phyloP scores from a whole-genome alignment of 2,113 vertebrate species.

The Chaetura pelagica region DNA sequence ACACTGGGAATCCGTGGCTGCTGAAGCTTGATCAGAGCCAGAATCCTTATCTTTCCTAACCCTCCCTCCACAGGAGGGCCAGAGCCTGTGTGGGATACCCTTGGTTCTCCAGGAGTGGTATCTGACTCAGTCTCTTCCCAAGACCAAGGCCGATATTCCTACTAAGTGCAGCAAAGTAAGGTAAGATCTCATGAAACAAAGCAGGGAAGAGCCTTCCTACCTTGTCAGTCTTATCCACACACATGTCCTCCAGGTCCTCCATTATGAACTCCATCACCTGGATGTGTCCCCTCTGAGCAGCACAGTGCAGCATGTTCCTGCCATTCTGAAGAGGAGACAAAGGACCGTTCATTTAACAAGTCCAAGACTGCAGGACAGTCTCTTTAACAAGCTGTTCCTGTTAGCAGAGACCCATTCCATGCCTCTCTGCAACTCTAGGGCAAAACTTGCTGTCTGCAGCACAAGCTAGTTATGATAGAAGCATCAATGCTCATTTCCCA shows the following conservation, averaged over 20 bases:
- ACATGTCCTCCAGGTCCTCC: constrained; percentile 86
- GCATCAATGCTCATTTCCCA: neutral
- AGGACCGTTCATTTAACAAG: neutral
- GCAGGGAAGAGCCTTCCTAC: constrained; percentile 51
- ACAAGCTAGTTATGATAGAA: neutral
- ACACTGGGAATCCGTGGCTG: neutral
- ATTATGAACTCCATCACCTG: constrained; percentile 82
- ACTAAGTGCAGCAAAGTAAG: neutral
- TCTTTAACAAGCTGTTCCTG: neutral
- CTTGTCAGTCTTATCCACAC: constrained; percentile 83
- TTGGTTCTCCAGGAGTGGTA: neutral
- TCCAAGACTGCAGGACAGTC: neutral
- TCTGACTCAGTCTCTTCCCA: neutral
- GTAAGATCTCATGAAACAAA: neutral
- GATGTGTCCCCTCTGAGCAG: constrained; percentile 86
- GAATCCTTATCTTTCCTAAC: neutral
- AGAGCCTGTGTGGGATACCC: neutral
- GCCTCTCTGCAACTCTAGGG: neutral
- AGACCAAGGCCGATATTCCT: neutral
- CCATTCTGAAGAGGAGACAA: constrained; percentile 76
- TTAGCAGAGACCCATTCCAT: neutral
- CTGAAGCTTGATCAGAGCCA: neutral
- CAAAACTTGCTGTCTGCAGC: neutral
- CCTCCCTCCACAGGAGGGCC: neutral
- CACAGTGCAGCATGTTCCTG: constrained; percentile 87